Conservation (phyloP, 2,113 vertebrate genomes). For the Pomatorhinus ruficollis region DNA sequence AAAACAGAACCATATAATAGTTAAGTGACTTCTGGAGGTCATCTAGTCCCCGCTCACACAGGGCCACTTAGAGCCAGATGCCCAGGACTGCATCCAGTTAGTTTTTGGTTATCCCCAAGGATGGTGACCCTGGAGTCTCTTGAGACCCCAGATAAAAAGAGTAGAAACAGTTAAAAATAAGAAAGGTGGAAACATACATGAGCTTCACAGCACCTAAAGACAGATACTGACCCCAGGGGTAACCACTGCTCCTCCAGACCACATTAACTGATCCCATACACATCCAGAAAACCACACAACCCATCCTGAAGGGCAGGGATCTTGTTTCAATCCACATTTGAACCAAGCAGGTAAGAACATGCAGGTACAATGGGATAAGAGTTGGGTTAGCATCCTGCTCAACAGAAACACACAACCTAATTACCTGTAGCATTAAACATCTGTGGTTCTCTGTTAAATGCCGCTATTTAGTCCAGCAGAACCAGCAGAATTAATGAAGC, state of each 20-base stretch:
- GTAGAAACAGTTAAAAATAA: not conserved
- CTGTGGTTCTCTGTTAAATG: not conserved
- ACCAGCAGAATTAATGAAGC: not conserved
- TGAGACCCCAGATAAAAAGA: not conserved
- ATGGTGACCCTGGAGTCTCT: not conserved
- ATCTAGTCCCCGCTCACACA: not conserved
- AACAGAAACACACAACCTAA: not conserved
- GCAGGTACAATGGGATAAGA: not conserved
- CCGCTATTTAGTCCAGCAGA: not conserved
- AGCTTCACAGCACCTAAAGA: not conserved
- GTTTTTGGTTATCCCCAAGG: not conserved
- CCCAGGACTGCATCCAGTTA: not conserved
- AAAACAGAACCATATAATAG: not conserved
- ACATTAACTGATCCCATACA: not conserved
- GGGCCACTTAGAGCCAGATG: not conserved
- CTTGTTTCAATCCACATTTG: not conserved
- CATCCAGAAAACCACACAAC: not conserved
- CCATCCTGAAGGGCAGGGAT: not conserved
- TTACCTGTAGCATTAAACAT: not conserved
- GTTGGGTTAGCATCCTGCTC: not conserved
- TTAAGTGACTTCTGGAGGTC: not conserved
- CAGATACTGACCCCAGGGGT: not conserved
- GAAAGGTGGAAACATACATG: accelerated
- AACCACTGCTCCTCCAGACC: not conserved
- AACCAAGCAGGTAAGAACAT: not conserved